These are phyloP conservation scores for Neoscelio sp. DNA, from an alignment of 2,888 invertebrate species.

Conservation along the genomic window DNA sequence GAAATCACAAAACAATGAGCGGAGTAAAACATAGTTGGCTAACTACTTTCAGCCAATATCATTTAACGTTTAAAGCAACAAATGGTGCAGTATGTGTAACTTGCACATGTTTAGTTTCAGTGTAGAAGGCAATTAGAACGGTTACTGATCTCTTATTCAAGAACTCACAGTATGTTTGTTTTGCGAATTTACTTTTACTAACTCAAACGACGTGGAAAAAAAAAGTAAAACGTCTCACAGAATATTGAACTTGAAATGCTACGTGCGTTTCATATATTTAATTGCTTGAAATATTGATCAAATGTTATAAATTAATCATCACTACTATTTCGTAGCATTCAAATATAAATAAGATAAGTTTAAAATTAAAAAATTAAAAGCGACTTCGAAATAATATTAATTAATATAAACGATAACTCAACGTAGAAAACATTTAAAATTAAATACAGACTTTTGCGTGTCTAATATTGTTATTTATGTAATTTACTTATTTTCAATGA, in stretches of 20 bases:
- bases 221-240: background rate
- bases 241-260: conserved; percentile 9
- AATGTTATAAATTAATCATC: no score
- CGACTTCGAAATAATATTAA: no score
- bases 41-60: conserved; percentile 42
- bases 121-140: conserved; percentile 52
- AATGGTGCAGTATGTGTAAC: conserved; percentile 43
- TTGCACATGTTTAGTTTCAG: conserved; percentile 47
- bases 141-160: conserved; percentile 57
- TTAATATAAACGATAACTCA: no score
- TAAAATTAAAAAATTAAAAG: no score
- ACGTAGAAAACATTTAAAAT: no score
- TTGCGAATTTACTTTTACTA: conserved; percentile 35
- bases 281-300: no score
- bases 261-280: no score
- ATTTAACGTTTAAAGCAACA: conserved; percentile 55
- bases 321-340: no score
- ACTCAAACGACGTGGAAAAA: conserved; percentile 37
- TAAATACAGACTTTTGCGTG: no score
- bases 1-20: conserved; percentile 37
- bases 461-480: no score
- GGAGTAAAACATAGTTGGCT: conserved; percentile 21
- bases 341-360: no score
- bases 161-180: conserved; percentile 51
- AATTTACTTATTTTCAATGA: no score